These are phyloP conservation scores for Mythimna loreyi DNA, from an alignment of 2,888 invertebrate genomes.

Conservation along the genomic window DNA sequence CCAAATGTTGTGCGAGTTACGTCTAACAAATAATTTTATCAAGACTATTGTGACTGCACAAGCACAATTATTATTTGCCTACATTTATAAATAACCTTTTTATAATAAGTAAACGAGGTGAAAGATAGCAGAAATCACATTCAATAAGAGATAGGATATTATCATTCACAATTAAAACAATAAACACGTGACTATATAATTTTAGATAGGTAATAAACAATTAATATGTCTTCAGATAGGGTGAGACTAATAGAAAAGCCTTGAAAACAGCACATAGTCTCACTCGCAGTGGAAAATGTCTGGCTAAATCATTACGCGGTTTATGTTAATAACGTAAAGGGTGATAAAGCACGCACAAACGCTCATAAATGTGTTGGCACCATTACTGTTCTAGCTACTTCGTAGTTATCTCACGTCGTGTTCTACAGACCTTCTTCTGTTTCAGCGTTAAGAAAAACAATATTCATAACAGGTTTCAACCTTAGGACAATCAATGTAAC, in stretches of 20 bases:
- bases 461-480: constrained; percentile 59
- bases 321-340: constrained; percentile 78
- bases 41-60: constrained; percentile 2
- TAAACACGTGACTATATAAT: constrained; percentile 54
- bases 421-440: constrained; percentile 64
- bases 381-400: constrained; percentile 68
- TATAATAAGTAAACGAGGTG: constrained; percentile 35
- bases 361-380: constrained; percentile 77
- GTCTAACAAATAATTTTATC: background rate
- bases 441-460: constrained; percentile 57
- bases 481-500: constrained; percentile 51
- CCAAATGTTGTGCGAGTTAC: background rate
- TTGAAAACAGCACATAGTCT: constrained; percentile 68
- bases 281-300: constrained; percentile 73
- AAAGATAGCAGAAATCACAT: constrained; percentile 39
- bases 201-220: constrained; percentile 34
- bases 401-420: constrained; percentile 74
- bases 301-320: constrained; percentile 76
- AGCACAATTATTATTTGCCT: constrained; percentile 16
- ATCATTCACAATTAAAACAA: constrained; percentile 44
- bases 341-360: constrained; percentile 85
- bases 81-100: constrained; percentile 41
- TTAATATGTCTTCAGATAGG: constrained; percentile 47
- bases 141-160: constrained; percentile 41
- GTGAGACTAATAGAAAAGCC: constrained; percentile 63